Conservation (phyloP, 2,113 vertebrate species). For the Poecile atricapillus region DNA sequence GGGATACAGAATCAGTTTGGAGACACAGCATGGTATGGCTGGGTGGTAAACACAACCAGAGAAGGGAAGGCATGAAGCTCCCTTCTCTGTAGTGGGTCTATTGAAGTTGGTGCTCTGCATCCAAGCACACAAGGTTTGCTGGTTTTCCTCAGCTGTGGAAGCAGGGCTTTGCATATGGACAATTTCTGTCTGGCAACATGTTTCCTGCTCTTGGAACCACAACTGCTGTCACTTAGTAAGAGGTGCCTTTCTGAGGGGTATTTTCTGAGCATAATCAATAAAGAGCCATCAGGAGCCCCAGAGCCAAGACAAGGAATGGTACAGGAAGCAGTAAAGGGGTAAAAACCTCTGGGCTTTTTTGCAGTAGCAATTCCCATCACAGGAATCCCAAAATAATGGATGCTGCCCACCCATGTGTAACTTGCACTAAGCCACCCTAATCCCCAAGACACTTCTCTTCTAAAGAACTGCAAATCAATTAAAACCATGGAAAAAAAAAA, state of each 20-base stretch:
- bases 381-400: background rate
- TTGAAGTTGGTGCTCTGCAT: background rate
- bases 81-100: background rate
- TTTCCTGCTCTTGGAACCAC: background rate
- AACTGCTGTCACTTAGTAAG: background rate
- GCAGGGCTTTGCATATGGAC: background rate
- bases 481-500: constrained; percentile 40
- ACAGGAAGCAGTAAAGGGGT: background rate
- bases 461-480: constrained; percentile 56
- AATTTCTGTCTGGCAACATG: background rate
- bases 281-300: constrained; percentile 4
- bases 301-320: background rate
- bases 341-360: background rate
- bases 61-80: background rate
- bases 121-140: background rate
- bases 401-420: constrained; percentile 37
- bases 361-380: background rate
- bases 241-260: background rate
- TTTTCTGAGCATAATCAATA: constrained; percentile 58
- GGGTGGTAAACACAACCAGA: background rate
- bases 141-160: background rate
- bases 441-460: constrained; percentile 31
- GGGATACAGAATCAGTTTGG: background rate
- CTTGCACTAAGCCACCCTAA: constrained; percentile 34
- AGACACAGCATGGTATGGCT: background rate